Conservation (phyloP, 2,113 vertebrate genomes). For the Argyrosomus japonicus region DNA sequence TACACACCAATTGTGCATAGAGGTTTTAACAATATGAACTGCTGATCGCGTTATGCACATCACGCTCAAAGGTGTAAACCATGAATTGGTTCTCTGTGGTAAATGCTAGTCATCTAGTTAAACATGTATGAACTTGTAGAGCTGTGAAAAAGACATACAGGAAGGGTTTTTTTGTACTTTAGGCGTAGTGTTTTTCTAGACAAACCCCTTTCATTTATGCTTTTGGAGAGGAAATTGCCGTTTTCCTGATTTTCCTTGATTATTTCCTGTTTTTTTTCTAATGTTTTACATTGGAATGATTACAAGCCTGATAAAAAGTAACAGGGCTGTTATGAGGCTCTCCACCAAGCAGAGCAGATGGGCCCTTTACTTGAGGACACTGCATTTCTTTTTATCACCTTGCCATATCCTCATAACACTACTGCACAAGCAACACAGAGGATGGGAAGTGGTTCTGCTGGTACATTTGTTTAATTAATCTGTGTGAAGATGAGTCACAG, state of each 20-base stretch:
- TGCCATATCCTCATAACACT: neutral
- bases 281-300: constrained; percentile 18
- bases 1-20: constrained; percentile 14
- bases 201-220: constrained; percentile 11
- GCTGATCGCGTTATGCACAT: neutral
- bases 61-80: neutral
- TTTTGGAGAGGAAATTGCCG: constrained; percentile 36
- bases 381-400: constrained; percentile 35
- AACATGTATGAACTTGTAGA: constrained; percentile 7
- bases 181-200: neutral
- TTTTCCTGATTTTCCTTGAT: constrained; percentile 52
- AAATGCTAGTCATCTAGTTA: neutral
- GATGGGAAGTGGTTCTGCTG: constrained; percentile 15
- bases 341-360: neutral
- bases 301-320: constrained; percentile 20
- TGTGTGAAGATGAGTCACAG: constrained; percentile 15
- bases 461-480: constrained; percentile 51
- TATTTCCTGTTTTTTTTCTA: constrained; percentile 47
- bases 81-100: neutral
- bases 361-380: constrained; percentile 33
- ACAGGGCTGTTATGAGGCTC: neutral
- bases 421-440: constrained; percentile 43
- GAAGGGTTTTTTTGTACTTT: neutral
- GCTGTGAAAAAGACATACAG: neutral
- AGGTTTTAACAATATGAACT: constrained; percentile 9